Base-by-base conservation (phyloP, 2,113 vertebrate species). In the Fulmarus glacialis region DNA sequence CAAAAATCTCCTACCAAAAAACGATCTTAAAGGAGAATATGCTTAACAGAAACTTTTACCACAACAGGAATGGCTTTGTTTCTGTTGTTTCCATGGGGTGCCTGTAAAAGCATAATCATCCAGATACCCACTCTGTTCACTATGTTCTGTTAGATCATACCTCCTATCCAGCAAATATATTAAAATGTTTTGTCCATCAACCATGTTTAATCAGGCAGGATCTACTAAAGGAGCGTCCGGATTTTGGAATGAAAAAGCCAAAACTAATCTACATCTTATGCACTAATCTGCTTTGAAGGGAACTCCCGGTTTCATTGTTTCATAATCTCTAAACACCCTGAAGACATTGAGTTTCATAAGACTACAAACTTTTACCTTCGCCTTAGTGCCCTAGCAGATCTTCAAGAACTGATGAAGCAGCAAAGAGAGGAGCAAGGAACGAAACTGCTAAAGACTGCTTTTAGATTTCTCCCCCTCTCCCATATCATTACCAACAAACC, bases 251-350 rank as follows among this genome's bases (percentile, higher is more conserved):
- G 24, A 42, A 94, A 86, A 92, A 52, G 32, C 11, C 47, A 72
- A 58, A 88, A 71, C 26, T 63, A 36, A 91, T 80, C 68, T 88
- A 52, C 26, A 68, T 85, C 34, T 89, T 91, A 74, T 17, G n/a
- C 18, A 45, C 12, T 59, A 19, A 86, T 42, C 40, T 68, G 21
- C 58, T 89, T 64, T 17, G 84, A 27, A 84, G 68, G 55, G 6
- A 94, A 92, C 82, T 84, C 82, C 94, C 75, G 84, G 71, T 91
- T 95, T 92, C 68, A 55, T 81, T 77, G 24, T 92, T 92, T 92
- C 72, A 38, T 92, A 67, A 40, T 87, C 59, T 86, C 79, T 50
- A 72, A 85, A 82, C 19, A 78, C 26, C 36, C 29, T 36, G 68
- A 93, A 73, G 68, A 91, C 59, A 82, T 6, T 0, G 1, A 48